Base-by-base conservation (phyloP, 1,140 invertebrate genomes). In the Heliothis virescens region DNA sequence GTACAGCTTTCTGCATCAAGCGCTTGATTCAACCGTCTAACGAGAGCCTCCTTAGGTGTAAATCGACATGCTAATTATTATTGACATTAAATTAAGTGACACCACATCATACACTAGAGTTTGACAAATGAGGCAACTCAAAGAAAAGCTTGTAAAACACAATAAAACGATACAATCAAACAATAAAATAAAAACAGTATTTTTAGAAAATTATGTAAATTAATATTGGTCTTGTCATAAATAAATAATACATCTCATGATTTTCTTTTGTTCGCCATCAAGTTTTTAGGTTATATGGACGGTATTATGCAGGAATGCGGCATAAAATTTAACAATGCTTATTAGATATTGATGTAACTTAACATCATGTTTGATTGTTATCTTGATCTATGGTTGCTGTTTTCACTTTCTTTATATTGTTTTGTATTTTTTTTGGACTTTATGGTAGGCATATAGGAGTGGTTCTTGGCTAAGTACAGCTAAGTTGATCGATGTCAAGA, bases 161-260 rank as follows among this genome's bases (percentile, higher is more conserved):
- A 41, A 41, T 63, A 41, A 41, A 67, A 48, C 16, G 55, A 67
- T 18, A 11, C 16, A 57, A 57, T 18, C 55, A 57, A 57, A 18
- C 18, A 21, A 57, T 57, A 67, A n/a, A 67, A 21, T 48, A 48
- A 3, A 48, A 48, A 67, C 47, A 67, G 47, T 21, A 72, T 57
- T 41, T 75, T 62, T 60, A 75, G 57, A 60, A 62, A 75, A 75
- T 18, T 62, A 75, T 75, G 72, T 62, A 59, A 75, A 75, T 75
- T 13, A 41, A 9, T 67, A 67, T 67, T 67, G 48, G 48, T 21
- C 18, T 18, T 67, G 63, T 53, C 63, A 41, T 41, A 18, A 50
- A 67, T 62, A 21, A 75, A 47, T 63, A 75, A 75, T 29, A 67
- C 9, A 26, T 11, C 48, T 15, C 16, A n/a, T 26, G 72, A 12